Conservation (phyloP, 2,888 invertebrate species). For the Ophion obscuratus region DNA sequence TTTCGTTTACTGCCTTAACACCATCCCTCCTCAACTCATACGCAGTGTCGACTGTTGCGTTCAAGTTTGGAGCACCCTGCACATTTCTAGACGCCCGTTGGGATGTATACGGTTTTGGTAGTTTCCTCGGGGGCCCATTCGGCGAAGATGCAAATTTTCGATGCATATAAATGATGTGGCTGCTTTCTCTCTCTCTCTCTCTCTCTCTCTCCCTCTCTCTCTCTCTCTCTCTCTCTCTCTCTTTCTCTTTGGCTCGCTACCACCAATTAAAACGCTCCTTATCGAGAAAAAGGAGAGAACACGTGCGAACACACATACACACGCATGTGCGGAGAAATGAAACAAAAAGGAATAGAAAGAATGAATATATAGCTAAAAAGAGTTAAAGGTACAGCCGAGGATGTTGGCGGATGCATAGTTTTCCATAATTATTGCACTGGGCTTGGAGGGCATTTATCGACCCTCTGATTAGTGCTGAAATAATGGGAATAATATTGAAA, state of each 20-base stretch:
- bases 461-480: not conserved
- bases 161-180: conserved; percentile 69
- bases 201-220: conserved; percentile 24
- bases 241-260: conserved; percentile 34
- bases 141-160: conserved; percentile 75
- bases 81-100: too few relatives aligned
- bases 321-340: not conserved
- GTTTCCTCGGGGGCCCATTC: conserved; percentile 40
- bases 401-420: conserved; percentile 18
- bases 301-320: not conserved
- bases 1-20: too few relatives aligned
- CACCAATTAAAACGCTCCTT: conserved; percentile 83
- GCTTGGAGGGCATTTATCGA: conserved; percentile 43
- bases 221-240: conserved; percentile 7
- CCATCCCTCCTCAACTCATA: too few relatives aligned
- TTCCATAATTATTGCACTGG: conserved; percentile 34
- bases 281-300: conserved; percentile 70
- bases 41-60: too few relatives aligned
- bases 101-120: conserved; percentile 16
- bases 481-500: not conserved
- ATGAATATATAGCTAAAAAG: too few relatives aligned
- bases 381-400: not conserved
- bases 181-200: too few relatives aligned
- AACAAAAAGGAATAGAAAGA: too few relatives aligned
- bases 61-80: too few relatives aligned